Conservation (phyloP, 2,797 vertebrate genomes). For the Choloepus didactylus region DNA sequence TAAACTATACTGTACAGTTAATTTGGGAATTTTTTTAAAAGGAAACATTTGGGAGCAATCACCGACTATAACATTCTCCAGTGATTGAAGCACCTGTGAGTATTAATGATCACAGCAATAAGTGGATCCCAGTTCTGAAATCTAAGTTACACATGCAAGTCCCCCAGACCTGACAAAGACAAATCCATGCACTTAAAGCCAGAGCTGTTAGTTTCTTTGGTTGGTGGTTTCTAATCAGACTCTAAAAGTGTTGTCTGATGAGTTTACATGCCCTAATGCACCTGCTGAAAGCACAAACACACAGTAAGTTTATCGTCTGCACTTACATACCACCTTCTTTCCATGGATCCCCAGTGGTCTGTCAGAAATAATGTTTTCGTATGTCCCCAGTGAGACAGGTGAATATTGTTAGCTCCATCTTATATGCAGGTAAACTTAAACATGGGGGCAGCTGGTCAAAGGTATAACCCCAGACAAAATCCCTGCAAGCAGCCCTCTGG, state of each 20-base stretch:
- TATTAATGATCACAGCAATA: background rate
- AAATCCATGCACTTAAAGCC: background rate
- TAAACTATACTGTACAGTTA: background rate
- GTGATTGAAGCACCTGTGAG: background rate
- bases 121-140: background rate
- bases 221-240: background rate
- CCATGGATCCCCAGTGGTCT: conserved; percentile 67
- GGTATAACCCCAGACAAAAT: conserved; percentile 16
- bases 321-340: conserved; percentile 79
- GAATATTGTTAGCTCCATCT: conserved; percentile 55
- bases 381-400: conserved; percentile 27
- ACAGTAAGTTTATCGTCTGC: conserved; percentile 40
- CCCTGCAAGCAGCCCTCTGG: background rate
- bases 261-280: background rate
- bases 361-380: conserved; percentile 52
- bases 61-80: background rate
- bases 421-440: background rate
- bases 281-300: conserved; percentile 33
- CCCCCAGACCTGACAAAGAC: background rate
- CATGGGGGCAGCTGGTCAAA: background rate
- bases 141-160: background rate
- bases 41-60: background rate
- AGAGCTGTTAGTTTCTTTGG: background rate
- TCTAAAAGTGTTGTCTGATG: background rate
- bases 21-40: background rate